Percentiles rank a stretch among this genome's conserved stretches.
Conservation (phyloP, 1,140 invertebrate genomes). For the Drosophila bipectinata region DNA sequence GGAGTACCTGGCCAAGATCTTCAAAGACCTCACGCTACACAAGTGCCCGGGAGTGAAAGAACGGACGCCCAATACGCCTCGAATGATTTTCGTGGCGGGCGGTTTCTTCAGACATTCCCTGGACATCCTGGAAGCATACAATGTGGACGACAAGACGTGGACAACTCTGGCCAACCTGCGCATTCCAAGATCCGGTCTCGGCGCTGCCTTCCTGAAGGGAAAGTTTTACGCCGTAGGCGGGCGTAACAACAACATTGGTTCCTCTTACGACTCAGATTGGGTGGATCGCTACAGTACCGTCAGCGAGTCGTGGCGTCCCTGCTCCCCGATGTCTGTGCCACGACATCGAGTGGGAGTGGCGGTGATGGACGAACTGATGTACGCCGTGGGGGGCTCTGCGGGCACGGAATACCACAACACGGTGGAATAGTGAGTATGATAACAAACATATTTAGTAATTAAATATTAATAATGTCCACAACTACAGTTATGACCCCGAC, state of each 20-base stretch:
- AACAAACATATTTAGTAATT: background rate
- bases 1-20: constrained; percentile 95
- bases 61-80: constrained; percentile 92
- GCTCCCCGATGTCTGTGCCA: constrained; percentile 92
- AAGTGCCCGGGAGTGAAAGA: constrained; percentile 92
- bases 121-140: constrained; percentile 94
- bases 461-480: background rate
- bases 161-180: constrained; percentile 90
- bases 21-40: constrained; percentile 93
- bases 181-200: constrained; percentile 93
- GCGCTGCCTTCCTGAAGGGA: constrained; percentile 93
- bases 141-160: constrained; percentile 94
- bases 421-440: constrained; percentile 90
- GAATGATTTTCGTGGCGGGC: constrained; percentile 95
- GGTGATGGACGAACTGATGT: constrained; percentile 95
- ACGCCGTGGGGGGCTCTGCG: constrained; percentile 95
- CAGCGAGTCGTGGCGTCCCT: constrained; percentile 88
- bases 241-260: constrained; percentile 92
- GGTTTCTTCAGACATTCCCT: constrained; percentile 94
- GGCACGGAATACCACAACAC: constrained; percentile 92
- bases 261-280: constrained; percentile 91
- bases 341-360: constrained; percentile 94
- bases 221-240: constrained; percentile 95
- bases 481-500: constrained; percentile 92
- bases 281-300: constrained; percentile 87